These are phyloP conservation scores for Eupeodes latifasciatus DNA, from an alignment of 2,888 invertebrate species.

Conservation along the genomic window DNA sequence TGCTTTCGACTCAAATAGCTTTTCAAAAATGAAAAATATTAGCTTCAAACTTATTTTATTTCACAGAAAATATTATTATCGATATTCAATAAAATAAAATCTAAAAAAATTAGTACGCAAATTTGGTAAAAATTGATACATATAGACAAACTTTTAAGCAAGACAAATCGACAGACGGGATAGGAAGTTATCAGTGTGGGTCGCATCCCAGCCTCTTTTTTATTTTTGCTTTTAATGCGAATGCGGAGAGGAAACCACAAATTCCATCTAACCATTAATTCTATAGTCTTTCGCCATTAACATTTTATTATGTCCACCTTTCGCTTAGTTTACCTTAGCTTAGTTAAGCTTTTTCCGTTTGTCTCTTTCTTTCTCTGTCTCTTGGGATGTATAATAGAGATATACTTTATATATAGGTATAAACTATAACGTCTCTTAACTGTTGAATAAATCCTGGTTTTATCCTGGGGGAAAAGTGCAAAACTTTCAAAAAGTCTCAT, in stretches of 20 bases:
- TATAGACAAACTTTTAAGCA: too few species aligned
- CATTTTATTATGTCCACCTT: not conserved
- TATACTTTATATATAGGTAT: not conserved
- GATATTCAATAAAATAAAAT: too few species aligned
- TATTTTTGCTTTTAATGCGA: not conserved
- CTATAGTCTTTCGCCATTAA: not conserved
- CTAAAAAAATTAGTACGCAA: too few species aligned
- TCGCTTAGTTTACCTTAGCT: not conserved
- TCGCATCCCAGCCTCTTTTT: too few species aligned
- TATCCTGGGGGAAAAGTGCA: not conserved
- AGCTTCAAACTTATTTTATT: too few species aligned
- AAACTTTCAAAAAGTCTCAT: conserved; percentile 32
- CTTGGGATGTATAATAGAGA: not conserved
- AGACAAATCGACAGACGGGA: too few species aligned
- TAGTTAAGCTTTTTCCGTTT: not conserved
- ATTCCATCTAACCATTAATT: conserved; percentile 8
- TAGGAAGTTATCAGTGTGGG: too few species aligned
- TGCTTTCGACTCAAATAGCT: too few species aligned
- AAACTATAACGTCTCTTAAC: not conserved
- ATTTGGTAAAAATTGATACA: too few species aligned
- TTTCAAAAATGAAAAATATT: too few species aligned
- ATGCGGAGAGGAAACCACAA: conserved; percentile 5
- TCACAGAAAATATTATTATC: too few species aligned
- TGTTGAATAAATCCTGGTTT: conserved; percentile 35
- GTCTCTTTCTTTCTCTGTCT: not conserved